These are phyloP conservation scores for Dinocampus coccinellae DNA, from an alignment of 2,888 invertebrate genomes.

Conservation along the genomic window DNA sequence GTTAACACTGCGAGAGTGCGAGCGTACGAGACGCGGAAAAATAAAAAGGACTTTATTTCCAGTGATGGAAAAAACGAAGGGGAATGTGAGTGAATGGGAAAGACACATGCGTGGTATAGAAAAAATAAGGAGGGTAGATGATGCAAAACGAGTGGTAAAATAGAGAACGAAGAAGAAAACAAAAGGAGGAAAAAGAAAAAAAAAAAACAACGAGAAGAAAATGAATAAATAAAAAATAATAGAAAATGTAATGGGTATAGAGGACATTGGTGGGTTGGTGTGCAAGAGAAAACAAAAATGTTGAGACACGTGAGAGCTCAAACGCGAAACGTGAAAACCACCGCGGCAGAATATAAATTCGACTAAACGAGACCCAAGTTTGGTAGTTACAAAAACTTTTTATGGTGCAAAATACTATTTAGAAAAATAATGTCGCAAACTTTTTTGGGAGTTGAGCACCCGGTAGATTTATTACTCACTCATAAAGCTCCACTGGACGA, in stretches of 20 bases:
- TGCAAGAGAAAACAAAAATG: conserved; percentile 29
- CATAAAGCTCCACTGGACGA: conserved; percentile 26
- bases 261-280: conserved; percentile 42
- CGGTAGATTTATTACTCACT: conserved; percentile 27
- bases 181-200: conserved; percentile 4
- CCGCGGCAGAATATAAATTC: conserved; percentile 59
- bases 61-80: conserved; percentile 12
- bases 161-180: not conserved
- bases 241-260: conserved; percentile 43
- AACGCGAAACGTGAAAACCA: conserved; percentile 43
- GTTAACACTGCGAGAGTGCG: conserved; percentile 46
- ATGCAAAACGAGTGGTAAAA: conserved; percentile 43
- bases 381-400: conserved; percentile 63
- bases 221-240: conserved; percentile 39
- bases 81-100: conserved; percentile 32
- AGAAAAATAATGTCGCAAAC: conserved; percentile 63
- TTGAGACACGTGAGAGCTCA: conserved; percentile 36
- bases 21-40: conserved; percentile 32
- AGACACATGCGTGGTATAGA: conserved; percentile 13
- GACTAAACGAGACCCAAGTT: conserved; percentile 62
- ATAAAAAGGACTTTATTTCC: conserved; percentile 29
- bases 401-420: conserved; percentile 64
- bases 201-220: no score
- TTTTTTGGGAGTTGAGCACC: conserved; percentile 43
- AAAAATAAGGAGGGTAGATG: conserved; percentile 42